A percentile compares a stretch with the other conserved stretches of the same genome.
Conservation (phyloP, 2,113 vertebrate genomes). For the Mionectes macconnelli region DNA sequence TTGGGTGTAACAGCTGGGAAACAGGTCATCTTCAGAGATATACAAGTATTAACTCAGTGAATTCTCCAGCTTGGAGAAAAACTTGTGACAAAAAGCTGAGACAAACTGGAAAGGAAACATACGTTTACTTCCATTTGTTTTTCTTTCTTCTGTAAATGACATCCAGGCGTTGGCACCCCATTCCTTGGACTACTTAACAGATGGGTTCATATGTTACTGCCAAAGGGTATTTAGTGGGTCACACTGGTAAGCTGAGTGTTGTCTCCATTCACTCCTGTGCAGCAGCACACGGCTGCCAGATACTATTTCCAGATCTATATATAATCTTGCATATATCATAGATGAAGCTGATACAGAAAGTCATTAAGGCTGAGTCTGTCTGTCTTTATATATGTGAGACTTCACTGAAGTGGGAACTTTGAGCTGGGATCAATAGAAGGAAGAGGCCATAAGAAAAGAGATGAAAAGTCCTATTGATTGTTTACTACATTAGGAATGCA, state of each 20-base stretch:
- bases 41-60: background rate
- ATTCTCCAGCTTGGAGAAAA: background rate
- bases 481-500: slow-evolving; percentile 15
- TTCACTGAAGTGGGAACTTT: background rate
- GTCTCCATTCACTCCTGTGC: background rate
- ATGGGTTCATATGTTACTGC: background rate
- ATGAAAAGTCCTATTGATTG: slow-evolving; percentile 6
- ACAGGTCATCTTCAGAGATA: background rate
- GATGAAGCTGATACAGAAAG: background rate
- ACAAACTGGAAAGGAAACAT: background rate
- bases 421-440: slow-evolving; percentile 18
- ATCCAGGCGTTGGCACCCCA: background rate
- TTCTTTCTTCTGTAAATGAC: background rate
- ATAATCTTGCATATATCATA: background rate
- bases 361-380: background rate
- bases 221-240: background rate
- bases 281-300: background rate
- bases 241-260: background rate
- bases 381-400: background rate
- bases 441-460: background rate
- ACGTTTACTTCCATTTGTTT: background rate
- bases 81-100: background rate
- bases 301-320: background rate
- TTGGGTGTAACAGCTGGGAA: background rate
- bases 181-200: background rate